phyloP scores from a whole-genome alignment of 2,797 vertebrate genomes.

The Chaetophractus vellerosus region DNA sequence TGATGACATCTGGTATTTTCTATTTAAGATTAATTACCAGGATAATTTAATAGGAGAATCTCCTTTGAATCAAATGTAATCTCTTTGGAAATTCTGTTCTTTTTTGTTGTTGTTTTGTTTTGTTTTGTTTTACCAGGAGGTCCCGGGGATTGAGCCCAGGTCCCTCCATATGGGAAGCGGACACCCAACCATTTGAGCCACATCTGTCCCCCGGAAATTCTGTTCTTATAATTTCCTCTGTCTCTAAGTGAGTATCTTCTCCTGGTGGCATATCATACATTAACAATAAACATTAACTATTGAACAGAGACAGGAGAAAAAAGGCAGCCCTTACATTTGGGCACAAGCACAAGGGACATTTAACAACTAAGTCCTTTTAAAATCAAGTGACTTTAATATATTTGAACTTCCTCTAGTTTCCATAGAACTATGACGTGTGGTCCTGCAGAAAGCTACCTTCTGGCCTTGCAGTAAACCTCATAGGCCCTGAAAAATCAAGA shows the following conservation, averaged over 20 bases:
- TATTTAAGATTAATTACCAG: background rate
- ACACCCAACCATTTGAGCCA: too few relatives aligned
- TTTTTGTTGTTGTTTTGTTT: too few relatives aligned
- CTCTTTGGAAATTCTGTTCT: background rate
- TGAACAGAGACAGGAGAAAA: background rate
- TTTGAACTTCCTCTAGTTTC: slow-evolving; percentile 64
- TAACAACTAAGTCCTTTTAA: background rate
- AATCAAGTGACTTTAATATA: slow-evolving; percentile 58
- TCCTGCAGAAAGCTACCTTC: slow-evolving; percentile 45
- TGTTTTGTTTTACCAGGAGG: too few relatives aligned
- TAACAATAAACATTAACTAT: background rate
- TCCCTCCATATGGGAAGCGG: too few relatives aligned
- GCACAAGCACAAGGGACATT: background rate
- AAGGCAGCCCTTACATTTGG: background rate
- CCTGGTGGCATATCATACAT: background rate
- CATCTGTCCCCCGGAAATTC: too few relatives aligned
- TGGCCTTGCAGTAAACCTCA: slow-evolving; percentile 75
- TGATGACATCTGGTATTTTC: background rate
- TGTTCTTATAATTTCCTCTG: background rate
- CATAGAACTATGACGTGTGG: slow-evolving; percentile 43
- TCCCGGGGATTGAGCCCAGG: too few relatives aligned
- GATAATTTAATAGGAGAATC: background rate
- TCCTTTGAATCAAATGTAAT: background rate
- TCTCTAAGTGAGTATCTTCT: background rate
- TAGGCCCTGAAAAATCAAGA: slow-evolving; percentile 72